phyloP scores from a whole-genome alignment of 1,140 invertebrate genomes.

The Rhizoglyphus robini region DNA sequence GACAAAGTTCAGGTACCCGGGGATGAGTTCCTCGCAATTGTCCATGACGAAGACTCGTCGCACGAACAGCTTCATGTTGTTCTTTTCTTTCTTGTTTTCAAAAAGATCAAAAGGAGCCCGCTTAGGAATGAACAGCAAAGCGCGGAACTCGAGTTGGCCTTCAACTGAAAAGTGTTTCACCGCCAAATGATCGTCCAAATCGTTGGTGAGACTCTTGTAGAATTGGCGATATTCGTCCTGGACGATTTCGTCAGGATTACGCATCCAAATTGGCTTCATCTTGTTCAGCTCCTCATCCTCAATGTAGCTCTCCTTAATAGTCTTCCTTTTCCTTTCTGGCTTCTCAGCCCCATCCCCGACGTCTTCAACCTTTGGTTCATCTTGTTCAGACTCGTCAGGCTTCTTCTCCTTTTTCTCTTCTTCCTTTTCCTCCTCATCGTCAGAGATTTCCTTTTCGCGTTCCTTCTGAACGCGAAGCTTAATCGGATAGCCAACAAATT shows the following conservation, averaged over 20 bases:
- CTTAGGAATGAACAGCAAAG: constrained; percentile 83
- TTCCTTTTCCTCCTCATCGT: constrained; percentile 51
- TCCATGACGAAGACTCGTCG: constrained; percentile 98
- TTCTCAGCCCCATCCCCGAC: constrained; percentile 59
- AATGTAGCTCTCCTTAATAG: constrained; percentile 90
- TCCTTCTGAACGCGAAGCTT: constrained; percentile 85
- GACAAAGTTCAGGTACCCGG: constrained; percentile 81
- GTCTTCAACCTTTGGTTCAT: constrained; percentile 67
- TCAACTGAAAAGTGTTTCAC: constrained; percentile 98
- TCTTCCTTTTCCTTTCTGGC: constrained; percentile 86
- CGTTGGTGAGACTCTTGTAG: constrained; percentile 93
- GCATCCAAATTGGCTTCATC: constrained; percentile 96
- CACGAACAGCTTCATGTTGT: constrained; percentile 96
- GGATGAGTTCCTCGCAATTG: constrained; percentile 95
- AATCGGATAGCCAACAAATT: constrained; percentile 98
- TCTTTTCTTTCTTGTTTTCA: constrained; percentile 94
- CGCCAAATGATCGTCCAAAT: constrained; percentile 97
- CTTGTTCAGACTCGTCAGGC: constrained; percentile 34
- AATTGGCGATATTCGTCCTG: constrained; percentile 98
- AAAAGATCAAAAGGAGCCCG: constrained; percentile 94
- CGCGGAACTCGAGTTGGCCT: constrained; percentile 93
- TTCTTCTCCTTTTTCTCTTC: constrained; percentile 51
- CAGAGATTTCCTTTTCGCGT: constrained; percentile 83
- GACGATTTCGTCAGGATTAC: constrained; percentile 92
- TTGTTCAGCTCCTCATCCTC: constrained; percentile 97